A percentile compares a stretch with the other conserved stretches of the same genome.
phyloP scores from a whole-genome alignment of 2,888 invertebrate species.

The Plagiodera versicolora region DNA sequence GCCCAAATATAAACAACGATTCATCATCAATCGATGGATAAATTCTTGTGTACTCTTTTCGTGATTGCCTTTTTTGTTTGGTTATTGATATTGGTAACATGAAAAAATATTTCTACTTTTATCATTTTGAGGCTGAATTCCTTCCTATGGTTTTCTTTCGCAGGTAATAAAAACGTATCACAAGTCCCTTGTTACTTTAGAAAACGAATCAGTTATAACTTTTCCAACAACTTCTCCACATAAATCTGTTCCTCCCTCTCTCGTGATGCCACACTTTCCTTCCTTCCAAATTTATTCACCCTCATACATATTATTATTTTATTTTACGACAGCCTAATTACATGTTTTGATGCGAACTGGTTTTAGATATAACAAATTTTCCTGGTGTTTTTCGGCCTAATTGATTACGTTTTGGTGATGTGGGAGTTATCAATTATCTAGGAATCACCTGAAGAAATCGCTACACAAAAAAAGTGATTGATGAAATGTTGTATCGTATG shows the following conservation, averaged over 20 bases:
- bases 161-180: constrained; percentile 31
- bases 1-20: no score
- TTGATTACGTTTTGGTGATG: constrained; percentile 34
- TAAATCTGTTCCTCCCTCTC: constrained; percentile 31
- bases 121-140: constrained; percentile 20
- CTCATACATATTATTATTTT: constrained; percentile 32
- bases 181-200: constrained; percentile 18
- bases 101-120: no score
- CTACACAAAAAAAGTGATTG: not conserved
- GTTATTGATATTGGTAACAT: no score
- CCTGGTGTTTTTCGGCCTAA: constrained; percentile 32
- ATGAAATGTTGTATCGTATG: no score
- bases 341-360: constrained; percentile 36
- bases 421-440: constrained; percentile 18
- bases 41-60: no score
- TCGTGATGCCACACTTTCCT: constrained; percentile 24
- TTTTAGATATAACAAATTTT: constrained; percentile 36
- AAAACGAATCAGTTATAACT: constrained; percentile 27
- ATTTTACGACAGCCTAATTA: constrained; percentile 38
- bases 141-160: constrained; percentile 23
- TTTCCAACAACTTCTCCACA: constrained; percentile 25
- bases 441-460: not conserved
- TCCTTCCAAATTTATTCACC: constrained; percentile 40
- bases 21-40: no score
- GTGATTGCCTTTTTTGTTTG: no score